phyloP scores from a whole-genome alignment of 2,113 vertebrate genomes.

The Toxotes jaculatrix region DNA sequence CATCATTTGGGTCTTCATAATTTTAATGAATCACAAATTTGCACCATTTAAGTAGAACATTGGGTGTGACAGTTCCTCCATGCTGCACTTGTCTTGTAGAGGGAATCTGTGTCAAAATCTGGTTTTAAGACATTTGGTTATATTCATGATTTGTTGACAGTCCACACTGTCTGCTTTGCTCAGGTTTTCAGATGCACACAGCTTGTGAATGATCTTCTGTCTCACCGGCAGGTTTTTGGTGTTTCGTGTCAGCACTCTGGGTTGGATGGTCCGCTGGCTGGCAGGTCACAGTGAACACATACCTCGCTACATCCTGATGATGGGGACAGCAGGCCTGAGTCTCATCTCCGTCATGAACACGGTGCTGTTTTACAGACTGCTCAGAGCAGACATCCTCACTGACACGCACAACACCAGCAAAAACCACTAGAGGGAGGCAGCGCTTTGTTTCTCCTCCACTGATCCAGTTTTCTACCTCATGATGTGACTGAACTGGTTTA shows the following conservation, averaged over 20 bases:
- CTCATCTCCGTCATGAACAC: conserved; percentile 41
- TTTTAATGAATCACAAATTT: no score
- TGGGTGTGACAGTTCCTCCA: no score
- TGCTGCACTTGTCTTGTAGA: no score
- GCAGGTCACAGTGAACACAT: neutral
- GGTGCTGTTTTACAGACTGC: conserved; percentile 25
- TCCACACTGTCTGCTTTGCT: no score
- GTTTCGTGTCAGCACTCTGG: conserved; percentile 9
- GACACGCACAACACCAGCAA: neutral
- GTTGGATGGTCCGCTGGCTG: conserved; percentile 43
- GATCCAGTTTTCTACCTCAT: neutral
- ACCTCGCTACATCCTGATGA: neutral
- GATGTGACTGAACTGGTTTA: neutral
- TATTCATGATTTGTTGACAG: no score
- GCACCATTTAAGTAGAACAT: no score
- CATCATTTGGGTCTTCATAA: no score
- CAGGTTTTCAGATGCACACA: no score
- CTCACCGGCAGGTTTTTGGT: conserved; percentile 21
- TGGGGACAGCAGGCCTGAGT: conserved; percentile 19
- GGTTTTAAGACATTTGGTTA: no score
- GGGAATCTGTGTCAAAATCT: no score
- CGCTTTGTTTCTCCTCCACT: neutral
- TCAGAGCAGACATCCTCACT: conserved; percentile 25
- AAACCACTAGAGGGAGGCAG: conserved; percentile 14
- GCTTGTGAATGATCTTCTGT: neutral